phyloP scores from a whole-genome alignment of 2,888 invertebrate genomes.

The Heterodera filipjevi region DNA sequence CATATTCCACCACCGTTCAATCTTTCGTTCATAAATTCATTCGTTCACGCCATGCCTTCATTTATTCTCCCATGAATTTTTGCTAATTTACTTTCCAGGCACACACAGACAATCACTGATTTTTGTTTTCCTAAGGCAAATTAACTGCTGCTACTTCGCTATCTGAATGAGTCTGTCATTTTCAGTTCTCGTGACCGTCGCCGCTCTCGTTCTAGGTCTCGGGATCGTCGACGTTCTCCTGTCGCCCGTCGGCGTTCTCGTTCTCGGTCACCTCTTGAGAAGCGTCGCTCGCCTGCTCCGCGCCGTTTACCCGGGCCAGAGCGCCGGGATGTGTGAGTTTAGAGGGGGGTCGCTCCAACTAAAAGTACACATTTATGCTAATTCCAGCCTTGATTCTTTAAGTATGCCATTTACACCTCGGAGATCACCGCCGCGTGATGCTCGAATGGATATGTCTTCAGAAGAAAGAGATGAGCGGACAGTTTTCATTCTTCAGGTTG shows the following conservation, averaged over 20 bases:
- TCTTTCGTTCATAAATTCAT: conserved; percentile 17
- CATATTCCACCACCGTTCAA: background rate
- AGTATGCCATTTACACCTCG: conserved; percentile 65
- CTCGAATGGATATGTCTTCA: conserved; percentile 74
- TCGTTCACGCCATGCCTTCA: background rate
- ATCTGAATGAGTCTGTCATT: conserved; percentile 14
- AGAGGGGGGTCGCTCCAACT: background rate
- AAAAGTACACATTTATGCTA: conserved; percentile 28
- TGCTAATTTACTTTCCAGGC: conserved; percentile 25
- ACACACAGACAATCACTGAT: background rate
- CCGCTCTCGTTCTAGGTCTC: conserved; percentile 44
- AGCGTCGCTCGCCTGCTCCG: conserved; percentile 33
- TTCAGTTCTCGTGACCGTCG: conserved; percentile 45
- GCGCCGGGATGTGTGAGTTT: conserved; percentile 62
- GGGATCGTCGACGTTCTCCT: conserved; percentile 31
- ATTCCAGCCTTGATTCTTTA: conserved; percentile 40
- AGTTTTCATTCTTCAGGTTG: conserved; percentile 95
- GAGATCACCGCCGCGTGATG: conserved; percentile 58
- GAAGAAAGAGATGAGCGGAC: conserved; percentile 98
- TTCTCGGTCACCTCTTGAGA: conserved; percentile 33
- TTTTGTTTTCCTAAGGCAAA: conserved; percentile 1
- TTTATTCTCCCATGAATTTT: conserved; percentile 8
- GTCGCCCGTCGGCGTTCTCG: conserved; percentile 26
- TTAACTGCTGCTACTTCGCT: background rate
- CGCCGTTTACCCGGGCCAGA: conserved; percentile 77